Conservation (phyloP, 2,113 vertebrate species). For the Anhinga rufa region DNA sequence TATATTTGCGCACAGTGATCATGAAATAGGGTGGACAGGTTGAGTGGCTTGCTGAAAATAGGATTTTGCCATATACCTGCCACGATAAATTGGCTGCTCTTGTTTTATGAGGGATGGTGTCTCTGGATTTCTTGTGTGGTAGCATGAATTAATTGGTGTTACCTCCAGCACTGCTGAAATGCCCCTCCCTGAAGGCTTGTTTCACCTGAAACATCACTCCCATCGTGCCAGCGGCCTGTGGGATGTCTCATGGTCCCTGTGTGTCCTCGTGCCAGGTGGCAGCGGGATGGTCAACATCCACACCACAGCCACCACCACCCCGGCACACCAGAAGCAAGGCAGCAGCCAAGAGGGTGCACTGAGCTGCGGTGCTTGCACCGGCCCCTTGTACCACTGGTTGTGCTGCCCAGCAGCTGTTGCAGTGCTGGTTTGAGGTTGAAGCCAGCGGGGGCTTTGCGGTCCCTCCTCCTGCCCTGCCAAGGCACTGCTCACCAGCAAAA, state of each 20-base stretch:
- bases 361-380: background rate
- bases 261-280: background rate
- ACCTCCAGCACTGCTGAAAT: background rate
- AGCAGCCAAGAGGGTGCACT: background rate
- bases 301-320: fast-evolving
- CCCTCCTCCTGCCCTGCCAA: background rate
- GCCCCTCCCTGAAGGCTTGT: background rate
- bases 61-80: background rate
- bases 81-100: background rate
- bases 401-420: background rate
- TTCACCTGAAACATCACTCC: background rate
- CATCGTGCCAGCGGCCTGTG: background rate
- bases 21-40: background rate
- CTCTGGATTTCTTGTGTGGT: background rate
- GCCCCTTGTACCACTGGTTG: fast-evolving
- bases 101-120: background rate
- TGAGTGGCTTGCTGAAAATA: background rate
- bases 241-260: background rate
- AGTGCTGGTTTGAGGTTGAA: background rate
- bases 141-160: background rate
- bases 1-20: too few species aligned
- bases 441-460: background rate
- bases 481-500: background rate
- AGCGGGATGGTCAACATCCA: background rate
- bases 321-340: background rate